Conservation (phyloP, 2,797 vertebrate species). For the Liasis olivaceus region DNA sequence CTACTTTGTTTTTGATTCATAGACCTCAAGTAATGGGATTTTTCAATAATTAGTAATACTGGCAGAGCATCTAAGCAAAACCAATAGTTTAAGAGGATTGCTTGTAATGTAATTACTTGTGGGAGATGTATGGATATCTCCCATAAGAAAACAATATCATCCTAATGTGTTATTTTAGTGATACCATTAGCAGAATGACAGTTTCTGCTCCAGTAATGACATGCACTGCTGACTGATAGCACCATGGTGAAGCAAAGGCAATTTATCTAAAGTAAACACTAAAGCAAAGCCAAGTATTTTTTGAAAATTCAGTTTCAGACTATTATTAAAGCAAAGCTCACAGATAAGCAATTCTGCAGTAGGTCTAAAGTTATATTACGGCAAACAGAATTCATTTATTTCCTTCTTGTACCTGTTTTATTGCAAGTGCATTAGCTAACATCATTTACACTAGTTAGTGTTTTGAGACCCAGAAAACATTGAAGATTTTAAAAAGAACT, state of each 20-base stretch:
- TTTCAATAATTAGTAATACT: slow-evolving; percentile 42
- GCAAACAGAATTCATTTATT: background rate
- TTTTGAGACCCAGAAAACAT: background rate
- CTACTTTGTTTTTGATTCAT: slow-evolving; percentile 52
- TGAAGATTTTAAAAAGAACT: background rate
- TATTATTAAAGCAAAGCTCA: slow-evolving; percentile 28
- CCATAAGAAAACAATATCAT: background rate
- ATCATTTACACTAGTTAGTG: background rate
- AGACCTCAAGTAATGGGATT: slow-evolving; percentile 21
- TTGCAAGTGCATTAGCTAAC: background rate
- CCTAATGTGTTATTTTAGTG: slow-evolving; percentile 45
- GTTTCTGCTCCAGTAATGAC: slow-evolving; percentile 32
- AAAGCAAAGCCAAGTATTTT: slow-evolving; percentile 36
- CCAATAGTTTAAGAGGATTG: slow-evolving; percentile 55
- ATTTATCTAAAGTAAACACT: slow-evolving; percentile 34
- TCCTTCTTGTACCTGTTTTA: background rate
- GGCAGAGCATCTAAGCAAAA: slow-evolving; percentile 53
- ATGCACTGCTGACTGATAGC: slow-evolving; percentile 16
- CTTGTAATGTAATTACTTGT: slow-evolving; percentile 45
- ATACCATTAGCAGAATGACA: slow-evolving; percentile 24
- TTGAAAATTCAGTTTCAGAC: slow-evolving; percentile 25
- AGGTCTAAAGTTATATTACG: slow-evolving; percentile 19
- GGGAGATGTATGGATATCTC: slow-evolving; percentile 32
- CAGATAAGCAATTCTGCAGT: background rate
- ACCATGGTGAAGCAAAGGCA: slow-evolving; percentile 24